phyloP scores from a whole-genome alignment of 2,888 invertebrate species.

The Limnephilus marmoratus region DNA sequence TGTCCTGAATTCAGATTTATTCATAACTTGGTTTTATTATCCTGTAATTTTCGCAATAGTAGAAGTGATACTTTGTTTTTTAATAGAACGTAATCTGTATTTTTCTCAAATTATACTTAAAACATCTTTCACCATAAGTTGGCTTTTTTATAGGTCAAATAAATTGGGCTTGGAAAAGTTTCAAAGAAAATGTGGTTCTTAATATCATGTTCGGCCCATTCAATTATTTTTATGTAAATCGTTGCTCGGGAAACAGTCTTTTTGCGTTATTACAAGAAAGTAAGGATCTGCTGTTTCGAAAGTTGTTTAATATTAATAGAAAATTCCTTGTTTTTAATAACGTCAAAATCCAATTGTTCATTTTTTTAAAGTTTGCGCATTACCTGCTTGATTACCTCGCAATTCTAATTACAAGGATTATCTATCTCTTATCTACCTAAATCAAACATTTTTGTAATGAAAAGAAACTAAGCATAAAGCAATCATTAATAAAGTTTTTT shows the following conservation, averaged over 20 bases:
- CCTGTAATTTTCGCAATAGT: conserved; percentile 8
- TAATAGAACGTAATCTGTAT: neutral
- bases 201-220: neutral
- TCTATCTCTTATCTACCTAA: too few species aligned
- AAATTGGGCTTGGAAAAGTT: neutral
- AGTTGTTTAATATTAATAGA: too few species aligned
- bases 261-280: neutral
- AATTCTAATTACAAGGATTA: too few species aligned
- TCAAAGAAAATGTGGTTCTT: neutral
- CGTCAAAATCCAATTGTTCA: too few species aligned
- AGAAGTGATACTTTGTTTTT: too few species aligned
- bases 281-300: too few species aligned
- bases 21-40: conserved; percentile 20
- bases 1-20: too few species aligned
- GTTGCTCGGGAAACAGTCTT: neutral
- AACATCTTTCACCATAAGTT: neutral
- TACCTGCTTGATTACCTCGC: neutral
- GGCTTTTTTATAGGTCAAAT: neutral
- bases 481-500: too few species aligned
- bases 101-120: neutral
- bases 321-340: too few species aligned
- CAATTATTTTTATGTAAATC: neutral
- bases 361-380: neutral
- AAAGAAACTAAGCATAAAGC: too few species aligned
- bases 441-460: too few species aligned